Conservation (phyloP, 2,888 invertebrate genomes). For the Odontomyia ornata region DNA sequence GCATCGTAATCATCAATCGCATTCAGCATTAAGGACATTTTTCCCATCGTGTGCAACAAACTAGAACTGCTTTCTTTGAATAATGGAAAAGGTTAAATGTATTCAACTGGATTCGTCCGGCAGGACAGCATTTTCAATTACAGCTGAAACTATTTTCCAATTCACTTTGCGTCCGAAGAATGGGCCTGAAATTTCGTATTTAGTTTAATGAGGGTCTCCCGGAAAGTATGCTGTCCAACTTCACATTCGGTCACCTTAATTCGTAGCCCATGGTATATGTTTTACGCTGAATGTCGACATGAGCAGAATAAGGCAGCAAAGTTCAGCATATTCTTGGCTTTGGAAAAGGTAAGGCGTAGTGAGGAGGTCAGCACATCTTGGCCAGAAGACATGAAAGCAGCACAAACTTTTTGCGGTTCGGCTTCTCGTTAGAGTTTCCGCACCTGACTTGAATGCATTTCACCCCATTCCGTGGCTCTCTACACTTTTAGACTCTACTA, state of each 20-base stretch:
- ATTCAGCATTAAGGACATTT: neutral
- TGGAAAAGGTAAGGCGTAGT: neutral
- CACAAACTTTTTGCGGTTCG: constrained; percentile 43
- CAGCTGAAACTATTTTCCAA: constrained; percentile 12
- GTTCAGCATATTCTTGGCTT: constrained; percentile 24
- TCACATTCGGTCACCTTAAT: constrained; percentile 31
- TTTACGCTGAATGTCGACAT: constrained; percentile 9
- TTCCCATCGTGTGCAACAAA: neutral
- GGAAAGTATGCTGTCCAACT: constrained; percentile 10
- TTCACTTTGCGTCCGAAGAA: constrained; percentile 21
- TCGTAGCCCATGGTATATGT: neutral
- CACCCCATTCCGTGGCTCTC: neutral
- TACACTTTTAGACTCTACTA: neutral
- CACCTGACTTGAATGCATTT: constrained; percentile 45
- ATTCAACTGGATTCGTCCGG: neutral
- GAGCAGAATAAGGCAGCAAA: constrained; percentile 21
- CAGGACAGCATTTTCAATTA: neutral
- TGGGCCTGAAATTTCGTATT: constrained; percentile 40
- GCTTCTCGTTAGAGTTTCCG: constrained; percentile 42
- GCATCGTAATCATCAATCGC: neutral
- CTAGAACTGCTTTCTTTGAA: neutral
- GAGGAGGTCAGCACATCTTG: constrained; percentile 13
- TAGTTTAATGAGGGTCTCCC: constrained; percentile 42
- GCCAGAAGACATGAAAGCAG: constrained; percentile 24
- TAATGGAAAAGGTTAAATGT: constrained; percentile 13